Evolutionary conservation across 2,888 invertebrate species (phyloP), one percentile per base, ranked within the genome.

Genomic region (Drosophila nr. fundita): DNA sequence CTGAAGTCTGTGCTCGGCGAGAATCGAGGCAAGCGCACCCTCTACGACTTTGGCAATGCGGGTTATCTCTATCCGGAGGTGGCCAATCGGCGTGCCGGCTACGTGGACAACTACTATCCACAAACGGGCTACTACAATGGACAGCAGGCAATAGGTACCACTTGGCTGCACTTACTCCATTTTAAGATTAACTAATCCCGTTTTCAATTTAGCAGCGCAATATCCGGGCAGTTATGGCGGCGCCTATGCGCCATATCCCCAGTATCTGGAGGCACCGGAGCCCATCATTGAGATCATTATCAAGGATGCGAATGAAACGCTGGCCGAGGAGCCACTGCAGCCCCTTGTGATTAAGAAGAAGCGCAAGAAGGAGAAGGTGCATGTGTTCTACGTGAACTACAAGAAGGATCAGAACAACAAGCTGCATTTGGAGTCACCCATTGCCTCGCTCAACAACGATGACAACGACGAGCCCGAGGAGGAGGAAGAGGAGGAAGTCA

Each of bases 211-310:
- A 80, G 0, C 77, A 91, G 92, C 88, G 58, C 91, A 91, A 74
- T 91, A 82, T 68, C 89, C 91, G 0, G 68, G 68, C 45, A 79
- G 74, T 54, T 91, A 66, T 71, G 71, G 74, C 21, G 59, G 76
- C 48, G 62, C 48, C 7, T 94, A 94, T 69, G 62, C 76, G 1
- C 92, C 84, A 0, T 93, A 78, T 87, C 95, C 93, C 2, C 94
- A 95, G 58, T 95, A 95, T 85, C 94, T 96, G 77, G 96, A 96
- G 91, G 96, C 97, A 60, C 97, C 97, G 0, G 97, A 97, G 90
- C 97, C 97, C 7, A 98, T 98, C 27, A 98, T 98, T 83, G 98
- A 98, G 93, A 98, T 98, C 79, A 98, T 98, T 73, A 97, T 98
- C 60, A 97, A 97, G 90, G 97, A 98, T 92, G 97, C 97, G 0